Evolutionary conservation across 2,113 vertebrate genomes (phyloP), one percentile per base, ranked within the genome.

Genomic region (Caranx ignobilis): DNA sequence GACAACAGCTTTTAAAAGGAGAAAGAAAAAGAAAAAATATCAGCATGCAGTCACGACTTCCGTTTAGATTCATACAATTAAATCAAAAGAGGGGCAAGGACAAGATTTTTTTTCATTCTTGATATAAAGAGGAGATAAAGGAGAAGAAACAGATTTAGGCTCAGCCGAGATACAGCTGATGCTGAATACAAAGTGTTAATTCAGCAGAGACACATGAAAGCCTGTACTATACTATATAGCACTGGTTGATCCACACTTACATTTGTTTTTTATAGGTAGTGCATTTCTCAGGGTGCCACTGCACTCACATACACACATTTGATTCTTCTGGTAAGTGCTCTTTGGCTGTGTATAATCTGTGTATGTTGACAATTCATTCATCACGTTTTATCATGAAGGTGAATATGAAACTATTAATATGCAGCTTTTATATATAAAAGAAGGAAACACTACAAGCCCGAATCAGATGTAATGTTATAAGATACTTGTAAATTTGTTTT

Each of bases 1-100:
- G 48, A 64, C 34, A 61, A 15, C 18, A 74, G 77, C 41, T 77
- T 86, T 77, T 34, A 13, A 62, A 73, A 71, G 57, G 18, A 61
- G 13, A 31, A 37, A 10, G 15, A 71, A n/a, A 57, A 50, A 56
- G 1, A 15, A 35, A 62, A 54, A 4, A 67, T 18, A 57, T 83
- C 59, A 76, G 41, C 48, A 7, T 31, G 52, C 19, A 19, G 59
- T 45, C 35, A 21, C 16, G 64, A 15, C 26, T 35, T 32, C 2
- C 16, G 9, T 60, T 6, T 18, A 11, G 12, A 52, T 47, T 9
- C 31, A 16, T 71, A 13, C 35, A 59, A 43, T 50, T 26, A 21
- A 59, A 43, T 50, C n/a, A 21, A 76, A 62, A 7, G n/a, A 11
- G 60, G 35, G 11, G 41, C 19, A 8, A n/a, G 34, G 19, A 32